Conservation (phyloP, 2,888 invertebrate species). For the Caenorhabditis zanzibari region DNA sequence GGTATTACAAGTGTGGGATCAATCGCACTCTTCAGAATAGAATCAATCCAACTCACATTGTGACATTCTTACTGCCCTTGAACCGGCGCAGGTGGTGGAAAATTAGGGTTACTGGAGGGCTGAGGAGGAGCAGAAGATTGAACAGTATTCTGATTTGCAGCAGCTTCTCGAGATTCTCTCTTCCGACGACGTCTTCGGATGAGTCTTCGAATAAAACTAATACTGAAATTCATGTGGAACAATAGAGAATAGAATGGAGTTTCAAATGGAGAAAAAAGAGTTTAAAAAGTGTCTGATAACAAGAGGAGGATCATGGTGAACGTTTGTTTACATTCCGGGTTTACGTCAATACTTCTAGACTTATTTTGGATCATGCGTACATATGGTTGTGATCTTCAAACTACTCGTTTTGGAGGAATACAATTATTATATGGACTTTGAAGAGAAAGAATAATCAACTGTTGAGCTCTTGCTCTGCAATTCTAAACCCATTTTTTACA, state of each 20-base stretch:
- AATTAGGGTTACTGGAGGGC: background rate
- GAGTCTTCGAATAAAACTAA: slow-evolving; percentile 28
- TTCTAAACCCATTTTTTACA: too few species aligned
- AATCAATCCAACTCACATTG: background rate
- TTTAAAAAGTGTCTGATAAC: slow-evolving; percentile 31
- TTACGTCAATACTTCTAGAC: slow-evolving; percentile 14
- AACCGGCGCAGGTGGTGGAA: background rate
- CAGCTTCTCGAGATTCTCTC: slow-evolving; percentile 25
- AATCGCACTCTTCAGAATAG: too few species aligned
- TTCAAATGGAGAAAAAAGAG: slow-evolving; percentile 1
- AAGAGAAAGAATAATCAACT: too few species aligned
- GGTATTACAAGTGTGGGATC: background rate
- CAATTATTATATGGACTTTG: background rate
- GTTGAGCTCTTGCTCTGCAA: too few species aligned
- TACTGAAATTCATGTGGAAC: background rate
- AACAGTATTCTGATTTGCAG: slow-evolving; percentile 6
- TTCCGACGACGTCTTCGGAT: slow-evolving; percentile 29
- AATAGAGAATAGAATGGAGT: slow-evolving; percentile 27
- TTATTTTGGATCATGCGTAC: background rate
- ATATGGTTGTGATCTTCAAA: background rate
- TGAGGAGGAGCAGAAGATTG: background rate
- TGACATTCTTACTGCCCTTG: slow-evolving; percentile 6
- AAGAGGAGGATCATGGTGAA: slow-evolving; percentile 12
- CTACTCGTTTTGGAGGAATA: background rate
- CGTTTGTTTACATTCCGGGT: slow-evolving; percentile 19